Evolutionary conservation across 1,140 invertebrate species (phyloP).

Genomic region (Ostrea edulis): DNA sequence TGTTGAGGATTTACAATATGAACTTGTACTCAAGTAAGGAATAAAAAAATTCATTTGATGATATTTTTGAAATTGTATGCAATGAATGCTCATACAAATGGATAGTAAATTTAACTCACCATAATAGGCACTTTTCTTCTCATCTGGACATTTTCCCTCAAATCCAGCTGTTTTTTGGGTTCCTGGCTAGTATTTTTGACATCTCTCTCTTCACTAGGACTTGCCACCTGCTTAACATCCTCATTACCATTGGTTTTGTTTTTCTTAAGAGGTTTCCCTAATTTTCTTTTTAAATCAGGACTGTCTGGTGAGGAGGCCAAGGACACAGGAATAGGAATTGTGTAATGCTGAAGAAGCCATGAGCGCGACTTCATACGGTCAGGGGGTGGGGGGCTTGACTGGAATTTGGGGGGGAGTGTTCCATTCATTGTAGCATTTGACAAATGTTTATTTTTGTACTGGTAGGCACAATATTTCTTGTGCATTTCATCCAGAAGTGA

Average conservation of each 20-base stretch:
- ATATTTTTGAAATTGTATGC: neutral
- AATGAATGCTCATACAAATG: neutral
- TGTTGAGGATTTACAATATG: too few relatives aligned
- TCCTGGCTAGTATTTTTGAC: neutral
- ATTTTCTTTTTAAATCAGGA: slow-evolving; percentile 13
- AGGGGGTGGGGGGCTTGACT: slow-evolving; percentile 57
- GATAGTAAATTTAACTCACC: neutral
- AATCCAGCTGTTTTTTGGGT: neutral
- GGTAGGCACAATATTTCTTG: slow-evolving; percentile 67
- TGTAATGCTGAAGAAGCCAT: slow-evolving; percentile 53
- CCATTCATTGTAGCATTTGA: slow-evolving; percentile 13
- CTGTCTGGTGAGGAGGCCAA: slow-evolving; percentile 41
- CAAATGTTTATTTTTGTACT: slow-evolving; percentile 56
- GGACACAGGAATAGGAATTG: slow-evolving; percentile 17
- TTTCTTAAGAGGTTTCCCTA: neutral
- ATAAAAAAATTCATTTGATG: neutral
- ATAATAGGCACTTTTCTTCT: neutral
- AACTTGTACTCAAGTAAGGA: too few relatives aligned
- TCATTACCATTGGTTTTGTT: neutral
- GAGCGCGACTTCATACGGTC: slow-evolving; percentile 55
- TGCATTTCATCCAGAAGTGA: slow-evolving; percentile 65
- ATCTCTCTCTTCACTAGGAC: slow-evolving; percentile 9
- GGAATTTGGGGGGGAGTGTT: slow-evolving; percentile 39
- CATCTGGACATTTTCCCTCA: neutral
- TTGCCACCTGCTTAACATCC: neutral